These are phyloP conservation scores for Calephelis virginiensis DNA, from an alignment of 1,140 invertebrate genomes.

Conservation along the genomic window DNA sequence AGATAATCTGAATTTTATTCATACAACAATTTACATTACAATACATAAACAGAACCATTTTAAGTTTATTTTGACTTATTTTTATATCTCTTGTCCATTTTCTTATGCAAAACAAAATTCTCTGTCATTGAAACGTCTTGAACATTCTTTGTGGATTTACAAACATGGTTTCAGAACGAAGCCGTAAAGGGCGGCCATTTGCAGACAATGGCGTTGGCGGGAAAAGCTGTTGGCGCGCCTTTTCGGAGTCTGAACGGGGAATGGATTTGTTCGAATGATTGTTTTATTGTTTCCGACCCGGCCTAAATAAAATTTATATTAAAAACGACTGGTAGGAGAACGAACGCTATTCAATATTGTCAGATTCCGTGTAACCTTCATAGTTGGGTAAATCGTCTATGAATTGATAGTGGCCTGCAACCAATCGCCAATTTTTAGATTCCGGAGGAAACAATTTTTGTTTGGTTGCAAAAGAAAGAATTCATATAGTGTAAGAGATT, in stretches of 20 bases:
- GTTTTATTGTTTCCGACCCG: slow-evolving; percentile 38
- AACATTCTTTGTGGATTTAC: slow-evolving; percentile 59
- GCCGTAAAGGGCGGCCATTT: slow-evolving; percentile 65
- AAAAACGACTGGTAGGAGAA: slow-evolving; percentile 20
- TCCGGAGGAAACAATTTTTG: too few relatives aligned
- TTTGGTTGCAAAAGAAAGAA: too few relatives aligned
- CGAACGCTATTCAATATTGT: background rate
- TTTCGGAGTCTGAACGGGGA: slow-evolving; percentile 45
- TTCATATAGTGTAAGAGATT: too few relatives aligned
- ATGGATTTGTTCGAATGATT: slow-evolving; percentile 53
- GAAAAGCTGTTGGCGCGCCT: slow-evolving; percentile 47
- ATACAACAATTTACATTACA: slow-evolving; percentile 16
- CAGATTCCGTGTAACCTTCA: too few relatives aligned
- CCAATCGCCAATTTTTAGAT: too few relatives aligned
- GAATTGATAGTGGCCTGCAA: too few relatives aligned
- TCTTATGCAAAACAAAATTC: slow-evolving; percentile 61
- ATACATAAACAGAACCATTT: slow-evolving; percentile 13
- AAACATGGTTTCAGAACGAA: slow-evolving; percentile 68
- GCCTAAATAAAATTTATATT: slow-evolving; percentile 18
- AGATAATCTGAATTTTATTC: background rate
- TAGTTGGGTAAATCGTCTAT: too few relatives aligned
- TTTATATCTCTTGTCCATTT: slow-evolving; percentile 46
- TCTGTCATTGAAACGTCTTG: slow-evolving; percentile 60
- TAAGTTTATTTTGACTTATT: slow-evolving; percentile 27
- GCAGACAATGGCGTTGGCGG: slow-evolving; percentile 70